Conservation (phyloP, 2,797 vertebrate species). For the Acanthornis magna region DNA sequence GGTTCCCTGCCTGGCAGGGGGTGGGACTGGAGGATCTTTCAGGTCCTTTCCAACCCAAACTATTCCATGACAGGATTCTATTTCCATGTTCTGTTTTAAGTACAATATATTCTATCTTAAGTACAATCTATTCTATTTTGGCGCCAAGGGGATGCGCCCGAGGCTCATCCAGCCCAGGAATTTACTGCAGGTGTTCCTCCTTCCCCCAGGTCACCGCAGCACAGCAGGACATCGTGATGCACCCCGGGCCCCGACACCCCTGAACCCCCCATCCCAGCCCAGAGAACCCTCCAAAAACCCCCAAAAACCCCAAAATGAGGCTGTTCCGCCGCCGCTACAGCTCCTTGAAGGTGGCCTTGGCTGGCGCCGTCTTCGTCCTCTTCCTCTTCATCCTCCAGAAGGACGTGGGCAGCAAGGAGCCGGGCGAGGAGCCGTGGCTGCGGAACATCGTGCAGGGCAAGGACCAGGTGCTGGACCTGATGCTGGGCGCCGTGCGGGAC, state of each 20-base stretch:
- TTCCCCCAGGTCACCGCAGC: neutral
- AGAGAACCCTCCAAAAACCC: neutral
- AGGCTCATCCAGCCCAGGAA: accelerated
- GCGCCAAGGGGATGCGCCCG: accelerated
- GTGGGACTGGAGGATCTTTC: neutral
- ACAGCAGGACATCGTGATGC: neutral
- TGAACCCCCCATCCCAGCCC: neutral
- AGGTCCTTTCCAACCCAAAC: neutral
- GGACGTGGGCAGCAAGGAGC: constrained; percentile 72
- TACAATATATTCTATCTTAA: neutral
- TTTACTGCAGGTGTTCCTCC: neutral
- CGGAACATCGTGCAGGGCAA: constrained; percentile 83
- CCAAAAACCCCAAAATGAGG: constrained; percentile 70
- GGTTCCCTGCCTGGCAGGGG: neutral
- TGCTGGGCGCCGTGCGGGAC: constrained; percentile 88
- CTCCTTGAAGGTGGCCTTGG: constrained; percentile 75
- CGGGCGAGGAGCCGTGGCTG: constrained; percentile 84
- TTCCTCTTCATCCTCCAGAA: constrained; percentile 86
- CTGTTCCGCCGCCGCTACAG: constrained; percentile 82
- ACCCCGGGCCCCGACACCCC: neutral
- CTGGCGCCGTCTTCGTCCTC: constrained; percentile 84
- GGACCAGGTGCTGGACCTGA: constrained; percentile 84
- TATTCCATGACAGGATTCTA: too few relatives aligned
- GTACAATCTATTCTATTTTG: neutral
- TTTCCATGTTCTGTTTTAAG: neutral